A percentile compares a stretch with the other conserved stretches of the same genome.
These are phyloP conservation scores for Saccostrea echinata DNA, from an alignment of 1,140 invertebrate genomes.

Conservation along the genomic window DNA sequence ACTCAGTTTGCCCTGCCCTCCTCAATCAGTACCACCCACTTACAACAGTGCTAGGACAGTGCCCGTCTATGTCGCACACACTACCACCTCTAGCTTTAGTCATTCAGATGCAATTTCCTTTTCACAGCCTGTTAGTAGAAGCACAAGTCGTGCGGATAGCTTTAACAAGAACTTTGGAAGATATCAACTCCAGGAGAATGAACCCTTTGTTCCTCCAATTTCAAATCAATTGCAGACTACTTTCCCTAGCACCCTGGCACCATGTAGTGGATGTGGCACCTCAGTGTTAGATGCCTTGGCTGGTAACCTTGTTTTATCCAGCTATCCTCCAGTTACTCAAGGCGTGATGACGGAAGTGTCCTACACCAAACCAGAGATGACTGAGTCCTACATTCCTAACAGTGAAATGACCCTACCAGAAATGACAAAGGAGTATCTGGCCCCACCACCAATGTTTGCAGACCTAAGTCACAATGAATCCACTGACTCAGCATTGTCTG, in stretches of 20 bases:
- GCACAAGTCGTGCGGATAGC: constrained; percentile 71
- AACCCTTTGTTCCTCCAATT: constrained; percentile 49
- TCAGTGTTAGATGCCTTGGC: constrained; percentile 45
- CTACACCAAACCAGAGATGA: not conserved
- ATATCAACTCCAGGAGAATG: constrained; percentile 58
- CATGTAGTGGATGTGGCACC: not conserved
- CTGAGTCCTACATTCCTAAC: constrained; percentile 22
- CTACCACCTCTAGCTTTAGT: constrained; percentile 54
- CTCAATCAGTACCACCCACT: not conserved
- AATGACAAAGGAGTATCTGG: constrained; percentile 40
- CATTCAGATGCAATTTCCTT: constrained; percentile 58
- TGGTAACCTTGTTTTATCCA: constrained; percentile 26
- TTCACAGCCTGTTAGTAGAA: constrained; percentile 63
- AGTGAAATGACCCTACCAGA: constrained; percentile 35
- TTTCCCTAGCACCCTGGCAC: constrained; percentile 21
- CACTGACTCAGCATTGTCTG: constrained; percentile 38
- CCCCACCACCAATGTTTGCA: constrained; percentile 60
- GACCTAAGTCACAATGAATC: constrained; percentile 43
- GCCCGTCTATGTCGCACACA: constrained; percentile 54
- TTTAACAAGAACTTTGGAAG: constrained; percentile 68
- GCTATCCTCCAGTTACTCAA: constrained; percentile 9
- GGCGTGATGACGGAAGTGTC: not conserved
- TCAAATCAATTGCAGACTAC: constrained; percentile 9
- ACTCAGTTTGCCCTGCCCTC: constrained; percentile 26
- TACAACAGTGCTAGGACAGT: constrained; percentile 48